Conservation (phyloP, 1,140 invertebrate genomes). For the Potamilus streckersoni region DNA sequence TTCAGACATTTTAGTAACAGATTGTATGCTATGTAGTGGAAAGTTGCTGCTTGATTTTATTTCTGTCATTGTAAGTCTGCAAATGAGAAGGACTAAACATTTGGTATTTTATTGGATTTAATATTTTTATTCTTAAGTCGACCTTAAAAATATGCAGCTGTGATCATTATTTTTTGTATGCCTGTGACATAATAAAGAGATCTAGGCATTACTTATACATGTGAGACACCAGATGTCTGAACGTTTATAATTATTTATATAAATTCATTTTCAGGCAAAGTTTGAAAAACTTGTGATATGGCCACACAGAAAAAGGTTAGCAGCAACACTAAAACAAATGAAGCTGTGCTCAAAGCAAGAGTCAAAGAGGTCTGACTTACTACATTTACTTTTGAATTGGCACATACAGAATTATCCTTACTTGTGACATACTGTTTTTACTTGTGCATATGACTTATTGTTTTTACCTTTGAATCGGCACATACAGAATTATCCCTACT, state of each 20-base stretch:
- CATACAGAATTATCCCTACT: neutral
- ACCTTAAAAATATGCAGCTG: neutral
- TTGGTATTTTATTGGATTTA: too few relatives aligned
- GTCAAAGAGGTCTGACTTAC: constrained; percentile 47
- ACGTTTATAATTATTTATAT: neutral
- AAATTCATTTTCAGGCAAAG: neutral
- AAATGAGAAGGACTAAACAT: too few relatives aligned
- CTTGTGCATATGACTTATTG: too few relatives aligned
- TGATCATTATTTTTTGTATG: neutral
- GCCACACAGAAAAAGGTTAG: constrained; percentile 17
- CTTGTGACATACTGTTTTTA: neutral
- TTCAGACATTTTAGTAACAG: too few relatives aligned
- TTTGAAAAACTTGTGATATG: constrained; percentile 5
- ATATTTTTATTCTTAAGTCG: neutral
- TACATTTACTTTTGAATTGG: neutral
- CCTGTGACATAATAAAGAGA: neutral
- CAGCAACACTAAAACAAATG: constrained; percentile 32
- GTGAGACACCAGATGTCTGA: neutral
- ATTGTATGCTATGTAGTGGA: too few relatives aligned
- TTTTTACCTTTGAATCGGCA: neutral
- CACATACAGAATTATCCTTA: neutral
- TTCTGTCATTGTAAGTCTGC: too few relatives aligned
- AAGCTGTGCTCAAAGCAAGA: constrained; percentile 34
- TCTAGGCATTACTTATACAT: neutral
- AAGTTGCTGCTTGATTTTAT: too few relatives aligned